These are phyloP conservation scores for Lysandra bellargus DNA, from an alignment of 2,888 invertebrate species.

Conservation along the genomic window DNA sequence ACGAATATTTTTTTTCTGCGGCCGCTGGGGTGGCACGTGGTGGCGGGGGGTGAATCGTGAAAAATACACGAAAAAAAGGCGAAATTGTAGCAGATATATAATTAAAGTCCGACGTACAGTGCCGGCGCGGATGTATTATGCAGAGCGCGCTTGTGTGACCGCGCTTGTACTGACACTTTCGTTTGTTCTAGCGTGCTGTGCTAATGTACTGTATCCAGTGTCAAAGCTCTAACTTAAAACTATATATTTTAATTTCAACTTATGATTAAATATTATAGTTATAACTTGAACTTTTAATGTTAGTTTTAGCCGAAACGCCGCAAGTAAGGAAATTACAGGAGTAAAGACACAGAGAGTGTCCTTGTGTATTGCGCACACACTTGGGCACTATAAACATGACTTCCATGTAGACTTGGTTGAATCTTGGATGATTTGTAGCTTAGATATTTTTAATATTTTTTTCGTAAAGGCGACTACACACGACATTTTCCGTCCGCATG, in stretches of 20 bases:
- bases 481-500: not conserved
- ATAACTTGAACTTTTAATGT: not conserved
- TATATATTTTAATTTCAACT: not conserved
- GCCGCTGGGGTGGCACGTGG: conserved; percentile 48
- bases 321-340: too few species aligned
- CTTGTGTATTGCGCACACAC: too few species aligned
- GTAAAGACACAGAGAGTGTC: too few species aligned
- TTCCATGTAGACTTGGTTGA: too few species aligned
- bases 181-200: not conserved
- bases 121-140: conserved; percentile 76
- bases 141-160: conserved; percentile 64
- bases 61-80: conserved; percentile 81
- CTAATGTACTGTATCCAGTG: not conserved
- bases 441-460: not conserved
- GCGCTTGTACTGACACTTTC: conserved; percentile 43
- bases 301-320: too few species aligned
- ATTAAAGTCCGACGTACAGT: conserved; percentile 78
- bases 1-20: conserved; percentile 65
- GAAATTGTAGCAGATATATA: conserved; percentile 81
- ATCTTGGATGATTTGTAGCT: too few species aligned
- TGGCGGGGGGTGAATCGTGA: conserved; percentile 75
- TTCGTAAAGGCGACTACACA: not conserved
- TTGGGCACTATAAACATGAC: too few species aligned
- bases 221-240: not conserved
- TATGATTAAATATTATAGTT: not conserved